Percentiles rank a stretch among this genome's conserved stretches.
phyloP scores from a whole-genome alignment of 1,140 invertebrate genomes.

The Pinna nobilis region DNA sequence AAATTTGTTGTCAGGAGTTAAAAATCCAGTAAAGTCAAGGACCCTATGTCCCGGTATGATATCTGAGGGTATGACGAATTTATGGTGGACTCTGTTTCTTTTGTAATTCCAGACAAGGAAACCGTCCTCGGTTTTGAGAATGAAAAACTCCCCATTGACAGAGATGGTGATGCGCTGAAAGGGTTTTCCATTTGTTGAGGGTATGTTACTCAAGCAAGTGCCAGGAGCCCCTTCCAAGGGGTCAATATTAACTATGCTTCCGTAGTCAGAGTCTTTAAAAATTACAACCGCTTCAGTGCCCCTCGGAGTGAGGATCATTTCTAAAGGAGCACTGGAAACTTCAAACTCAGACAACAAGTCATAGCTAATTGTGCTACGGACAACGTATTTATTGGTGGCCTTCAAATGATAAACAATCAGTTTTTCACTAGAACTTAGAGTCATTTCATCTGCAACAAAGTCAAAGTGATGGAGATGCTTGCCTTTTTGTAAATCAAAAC shows the following conservation, averaged over 20 bases:
- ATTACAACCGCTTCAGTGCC: constrained; percentile 30
- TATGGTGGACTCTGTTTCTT: constrained; percentile 27
- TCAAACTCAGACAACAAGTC: constrained; percentile 28
- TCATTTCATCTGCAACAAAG: constrained; percentile 33
- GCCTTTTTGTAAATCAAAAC: constrained; percentile 42
- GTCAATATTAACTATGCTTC: constrained; percentile 39
- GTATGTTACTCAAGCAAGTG: constrained; percentile 18
- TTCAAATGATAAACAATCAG: constrained; percentile 41
- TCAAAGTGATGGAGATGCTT: constrained; percentile 47
- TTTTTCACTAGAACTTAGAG: constrained; percentile 35
- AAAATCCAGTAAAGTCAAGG: constrained; percentile 34
- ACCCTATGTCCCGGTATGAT: constrained; percentile 44
- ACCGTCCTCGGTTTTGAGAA: constrained; percentile 39
- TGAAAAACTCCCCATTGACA: constrained; percentile 15
- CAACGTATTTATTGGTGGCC: constrained; percentile 33
- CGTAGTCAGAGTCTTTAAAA: constrained; percentile 15
- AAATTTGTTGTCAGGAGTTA: constrained; percentile 32
- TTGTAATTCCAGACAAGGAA: constrained; percentile 47
- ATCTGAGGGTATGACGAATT: constrained; percentile 38
- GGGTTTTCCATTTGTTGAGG: constrained; percentile 3
- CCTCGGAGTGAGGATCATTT: constrained; percentile 31
- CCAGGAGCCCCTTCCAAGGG: constrained; percentile 36
- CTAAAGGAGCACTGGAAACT: constrained; percentile 26
- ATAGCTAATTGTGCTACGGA: constrained; percentile 37
- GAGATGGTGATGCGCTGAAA: constrained; percentile 28